Conservation (phyloP, 2,888 invertebrate species). For the Philonicus albiceps region DNA sequence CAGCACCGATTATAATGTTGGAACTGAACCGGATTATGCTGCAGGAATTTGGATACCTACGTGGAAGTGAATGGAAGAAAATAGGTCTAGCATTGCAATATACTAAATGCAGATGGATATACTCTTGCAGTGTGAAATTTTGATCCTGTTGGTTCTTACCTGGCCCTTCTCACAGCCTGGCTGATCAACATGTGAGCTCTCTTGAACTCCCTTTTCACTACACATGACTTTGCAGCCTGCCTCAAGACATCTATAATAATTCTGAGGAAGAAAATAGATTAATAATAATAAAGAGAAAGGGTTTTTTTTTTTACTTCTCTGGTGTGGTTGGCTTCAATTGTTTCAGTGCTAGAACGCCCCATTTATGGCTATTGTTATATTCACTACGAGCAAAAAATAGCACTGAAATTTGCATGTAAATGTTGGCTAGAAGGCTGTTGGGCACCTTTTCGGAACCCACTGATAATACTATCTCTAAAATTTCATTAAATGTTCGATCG, state of each 20-base stretch:
- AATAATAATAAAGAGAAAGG: not conserved
- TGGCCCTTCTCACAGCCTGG: constrained; percentile 74
- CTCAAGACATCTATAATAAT: constrained; percentile 82
- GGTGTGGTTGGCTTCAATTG: constrained; percentile 72
- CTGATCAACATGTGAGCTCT: constrained; percentile 83
- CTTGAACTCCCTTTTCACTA: constrained; percentile 84
- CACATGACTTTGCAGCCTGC: constrained; percentile 88
- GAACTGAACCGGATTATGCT: not conserved
- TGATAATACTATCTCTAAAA: constrained; percentile 66
- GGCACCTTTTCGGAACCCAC: constrained; percentile 63
- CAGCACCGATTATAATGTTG: not conserved
- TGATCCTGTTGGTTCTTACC: constrained; percentile 51
- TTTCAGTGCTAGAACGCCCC: constrained; percentile 79
- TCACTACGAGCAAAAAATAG: constrained; percentile 85
- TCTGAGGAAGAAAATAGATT: constrained; percentile 59
- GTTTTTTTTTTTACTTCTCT: constrained; percentile 64
- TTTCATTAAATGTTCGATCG: constrained; percentile 72
- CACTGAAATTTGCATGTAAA: constrained; percentile 84
- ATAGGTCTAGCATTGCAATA: not conserved
- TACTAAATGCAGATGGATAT: not conserved
- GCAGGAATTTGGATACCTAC: not conserved
- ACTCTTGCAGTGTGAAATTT: not conserved
- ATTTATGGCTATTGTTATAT: constrained; percentile 81
- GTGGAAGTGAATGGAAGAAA: not conserved
- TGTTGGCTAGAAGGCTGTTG: constrained; percentile 69